Conservation (phyloP, 35 echinoderm and acorn worm genomes). For the Nesometra sesokonis region DNA sequence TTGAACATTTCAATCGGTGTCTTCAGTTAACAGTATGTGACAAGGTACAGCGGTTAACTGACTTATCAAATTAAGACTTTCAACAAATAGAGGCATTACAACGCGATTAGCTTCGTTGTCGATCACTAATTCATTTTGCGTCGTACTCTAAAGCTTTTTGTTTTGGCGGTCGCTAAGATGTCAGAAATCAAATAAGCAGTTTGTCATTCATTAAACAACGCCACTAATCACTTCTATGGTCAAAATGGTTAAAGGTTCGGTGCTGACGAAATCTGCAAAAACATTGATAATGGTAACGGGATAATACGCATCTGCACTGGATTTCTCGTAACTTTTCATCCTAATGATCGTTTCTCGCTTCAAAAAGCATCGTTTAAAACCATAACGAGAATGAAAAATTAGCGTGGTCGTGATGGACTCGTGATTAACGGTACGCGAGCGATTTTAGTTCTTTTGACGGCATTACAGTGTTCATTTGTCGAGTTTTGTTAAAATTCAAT, state of each 20-base stretch:
- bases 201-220: neutral
- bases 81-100: neutral
- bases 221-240: neutral
- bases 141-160: neutral
- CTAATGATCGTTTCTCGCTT: neutral
- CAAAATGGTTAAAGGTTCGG: neutral
- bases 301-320: neutral
- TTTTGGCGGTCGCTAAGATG: neutral
- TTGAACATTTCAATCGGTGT: neutral
- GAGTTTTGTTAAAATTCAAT: neutral
- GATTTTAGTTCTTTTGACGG: neutral
- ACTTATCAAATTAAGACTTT: neutral
- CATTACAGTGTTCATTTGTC: neutral
- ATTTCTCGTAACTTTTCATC: neutral
- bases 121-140: neutral
- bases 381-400: neutral
- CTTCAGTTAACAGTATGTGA: neutral
- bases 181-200: neutral
- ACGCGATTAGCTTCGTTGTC: neutral
- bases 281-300: neutral
- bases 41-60: neutral
- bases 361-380: neutral
- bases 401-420: neutral
- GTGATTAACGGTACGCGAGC: neutral
- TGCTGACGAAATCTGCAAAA: neutral